Evolutionary conservation across 2,797 vertebrate genomes (phyloP), one percentile per base, ranked within the genome.

Genomic region (Pempheris klunzingeri): DNA sequence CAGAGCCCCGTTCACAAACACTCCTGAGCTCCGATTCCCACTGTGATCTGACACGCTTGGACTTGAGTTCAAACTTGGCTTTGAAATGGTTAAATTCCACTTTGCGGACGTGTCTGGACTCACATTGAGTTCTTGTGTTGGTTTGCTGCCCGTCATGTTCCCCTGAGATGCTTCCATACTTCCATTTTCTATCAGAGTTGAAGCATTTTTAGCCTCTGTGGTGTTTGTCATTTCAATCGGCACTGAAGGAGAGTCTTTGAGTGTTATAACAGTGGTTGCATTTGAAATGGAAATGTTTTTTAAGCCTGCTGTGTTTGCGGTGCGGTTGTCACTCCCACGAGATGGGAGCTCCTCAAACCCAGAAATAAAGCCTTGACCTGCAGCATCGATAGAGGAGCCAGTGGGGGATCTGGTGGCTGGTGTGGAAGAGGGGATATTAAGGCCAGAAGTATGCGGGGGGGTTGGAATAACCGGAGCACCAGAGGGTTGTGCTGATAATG

Each of bases 391-490:
- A 66, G 81, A 70, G 7, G 68, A 71, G 53, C 17, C 22, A 5
- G 60, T 12, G 32, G 84, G 70, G 55, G 70, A 20, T 41, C 22
- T 53, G 71, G 60, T 59, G 47, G 54, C 26, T 6, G 63, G 9
- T 3, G 53, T 30, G 24, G 52, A 44, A 15, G 79, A 54, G 3
- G 66, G n/a, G 24, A 20, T 41, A 78, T 77, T 60, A 43, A 80
- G 81, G 77, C 52, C 84, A 78, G 79, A 78, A 62, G 64, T 26
- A 24, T 41, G 80, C 14, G 14, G 75, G 76, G 77, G 81, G 65
- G 17, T 38, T 13, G 63, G 46, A 67, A 67, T 36, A 78, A 78
- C 39, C 3, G 43, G 59, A 52, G 61, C 65, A 61, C 2, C 28
- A 5, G 32, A 46, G 41, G 67, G 71, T 15, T 22, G 70, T 44